A percentile compares a stretch with the other conserved stretches of the same genome.
These are phyloP conservation scores for Sitta europaea DNA, from an alignment of 2,113 vertebrate genomes.

Conservation along the genomic window DNA sequence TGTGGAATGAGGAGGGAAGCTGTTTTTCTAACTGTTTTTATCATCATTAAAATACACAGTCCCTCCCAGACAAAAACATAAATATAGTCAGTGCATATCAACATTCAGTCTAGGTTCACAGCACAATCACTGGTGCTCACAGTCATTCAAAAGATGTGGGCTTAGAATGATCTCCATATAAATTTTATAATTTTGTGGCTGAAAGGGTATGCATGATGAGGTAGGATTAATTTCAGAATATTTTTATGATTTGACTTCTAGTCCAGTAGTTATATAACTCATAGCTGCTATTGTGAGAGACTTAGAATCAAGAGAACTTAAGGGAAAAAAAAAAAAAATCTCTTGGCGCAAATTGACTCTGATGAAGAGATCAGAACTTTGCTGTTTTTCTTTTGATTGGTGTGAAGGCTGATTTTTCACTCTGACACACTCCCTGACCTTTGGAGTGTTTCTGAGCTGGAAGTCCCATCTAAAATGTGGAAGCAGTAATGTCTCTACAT, in stretches of 20 bases:
- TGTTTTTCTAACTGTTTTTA: constrained; percentile 4
- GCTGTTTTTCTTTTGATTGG: background rate
- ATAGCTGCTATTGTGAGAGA: background rate
- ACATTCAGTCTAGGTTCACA: background rate
- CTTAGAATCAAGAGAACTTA: background rate
- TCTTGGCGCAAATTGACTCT: background rate
- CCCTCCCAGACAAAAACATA: background rate
- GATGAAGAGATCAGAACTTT: background rate
- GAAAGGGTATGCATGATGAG: background rate
- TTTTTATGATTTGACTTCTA: background rate
- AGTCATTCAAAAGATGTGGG: background rate
- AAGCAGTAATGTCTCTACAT: background rate
- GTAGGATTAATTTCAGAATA: background rate
- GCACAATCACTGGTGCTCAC: background rate
- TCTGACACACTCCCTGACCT: background rate
- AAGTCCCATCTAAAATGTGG: background rate
- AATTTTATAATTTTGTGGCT: background rate
- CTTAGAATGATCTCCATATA: background rate
- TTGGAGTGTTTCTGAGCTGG: background rate
- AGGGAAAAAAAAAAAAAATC: background rate
- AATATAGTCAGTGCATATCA: background rate
- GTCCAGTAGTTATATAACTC: background rate
- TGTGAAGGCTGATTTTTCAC: background rate
- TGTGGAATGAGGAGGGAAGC: background rate
- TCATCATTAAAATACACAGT: background rate